Percentiles rank a stretch among this genome's conserved stretches.
These are phyloP conservation scores for Branchellion lobata DNA, from an alignment of 2,888 invertebrate species.

Conservation along the genomic window DNA sequence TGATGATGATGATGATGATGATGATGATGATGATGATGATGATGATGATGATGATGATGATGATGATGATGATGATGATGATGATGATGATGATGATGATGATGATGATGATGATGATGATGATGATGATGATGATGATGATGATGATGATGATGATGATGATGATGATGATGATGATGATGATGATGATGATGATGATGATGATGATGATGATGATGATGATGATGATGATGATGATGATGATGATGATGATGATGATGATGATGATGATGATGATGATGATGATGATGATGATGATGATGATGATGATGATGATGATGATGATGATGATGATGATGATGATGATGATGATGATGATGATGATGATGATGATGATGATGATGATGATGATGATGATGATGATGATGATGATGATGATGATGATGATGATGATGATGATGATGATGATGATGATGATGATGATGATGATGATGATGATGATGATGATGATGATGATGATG, in stretches of 20 bases:
- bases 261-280: neutral
- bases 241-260: constrained; percentile 11
- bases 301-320: constrained; percentile 2
- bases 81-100: neutral
- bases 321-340: neutral
- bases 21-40: neutral
- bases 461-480: neutral
- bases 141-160: constrained; percentile 14
- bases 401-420: neutral
- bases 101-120: constrained; percentile 17
- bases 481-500: constrained; percentile 11
- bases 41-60: constrained; percentile 10
- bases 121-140: neutral
- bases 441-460: constrained; percentile 4
- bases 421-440: constrained; percentile 7
- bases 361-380: neutral
- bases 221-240: neutral
- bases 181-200: constrained; percentile 7
- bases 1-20: constrained; percentile 11
- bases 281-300: constrained; percentile 10
- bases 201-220: constrained; percentile 4
- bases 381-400: constrained; percentile 14
- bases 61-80: constrained; percentile 2
- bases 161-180: neutral
- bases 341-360: constrained; percentile 17